Conservation (phyloP, 92 coral and sea anemone genomes). For the Siderastrea siderea region DNA sequence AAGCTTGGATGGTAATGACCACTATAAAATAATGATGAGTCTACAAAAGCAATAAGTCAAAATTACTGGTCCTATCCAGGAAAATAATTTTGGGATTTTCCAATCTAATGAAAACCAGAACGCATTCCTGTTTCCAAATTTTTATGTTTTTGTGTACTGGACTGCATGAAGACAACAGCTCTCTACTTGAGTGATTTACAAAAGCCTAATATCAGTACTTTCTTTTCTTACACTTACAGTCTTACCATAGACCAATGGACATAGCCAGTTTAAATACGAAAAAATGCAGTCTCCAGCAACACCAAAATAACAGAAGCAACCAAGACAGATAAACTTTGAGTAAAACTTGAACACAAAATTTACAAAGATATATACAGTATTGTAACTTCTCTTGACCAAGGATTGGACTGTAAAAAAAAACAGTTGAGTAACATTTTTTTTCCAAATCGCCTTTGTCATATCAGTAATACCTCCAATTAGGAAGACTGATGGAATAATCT, state of each 20-base stretch:
- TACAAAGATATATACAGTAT: neutral
- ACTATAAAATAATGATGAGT: neutral
- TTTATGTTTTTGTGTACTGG: too few relatives aligned
- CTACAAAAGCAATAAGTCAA: neutral
- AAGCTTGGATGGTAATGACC: conserved; percentile 2
- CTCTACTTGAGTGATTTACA: too few relatives aligned
- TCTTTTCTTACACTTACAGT: neutral
- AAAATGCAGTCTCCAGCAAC: neutral
- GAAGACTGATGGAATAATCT: conserved; percentile 25
- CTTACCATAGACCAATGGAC: neutral
- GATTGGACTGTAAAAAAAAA: too few relatives aligned
- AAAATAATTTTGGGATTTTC: too few relatives aligned
- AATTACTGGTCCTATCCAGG: too few relatives aligned
- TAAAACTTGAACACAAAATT: neutral
- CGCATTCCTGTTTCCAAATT: too few relatives aligned
- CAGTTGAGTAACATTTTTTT: neutral
- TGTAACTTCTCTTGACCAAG: too few relatives aligned
- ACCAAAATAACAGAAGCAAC: neutral
- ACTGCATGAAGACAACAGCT: too few relatives aligned
- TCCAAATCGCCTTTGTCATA: neutral
- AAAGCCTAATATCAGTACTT: neutral
- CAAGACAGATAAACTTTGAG: neutral
- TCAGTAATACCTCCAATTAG: conserved; percentile 46
- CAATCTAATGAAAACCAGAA: too few relatives aligned
- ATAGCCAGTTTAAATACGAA: neutral